phyloP scores from a whole-genome alignment of 30 jellyfish, hydroid and myxozoan species.

The Mastigias papua region DNA sequence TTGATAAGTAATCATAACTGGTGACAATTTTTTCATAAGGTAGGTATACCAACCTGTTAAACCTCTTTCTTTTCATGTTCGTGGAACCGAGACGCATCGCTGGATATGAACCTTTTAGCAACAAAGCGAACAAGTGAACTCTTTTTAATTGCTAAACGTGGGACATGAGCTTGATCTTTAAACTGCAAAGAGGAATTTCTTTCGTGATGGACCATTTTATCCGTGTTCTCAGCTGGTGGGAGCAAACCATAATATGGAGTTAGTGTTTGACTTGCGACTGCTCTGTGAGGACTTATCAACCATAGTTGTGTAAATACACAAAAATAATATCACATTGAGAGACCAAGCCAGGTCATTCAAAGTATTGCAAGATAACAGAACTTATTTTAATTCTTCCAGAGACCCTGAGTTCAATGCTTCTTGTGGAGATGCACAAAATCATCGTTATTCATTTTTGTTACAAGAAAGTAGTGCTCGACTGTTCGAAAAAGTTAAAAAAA shows the following conservation, averaged over 20 bases:
- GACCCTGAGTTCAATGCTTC: too few species aligned
- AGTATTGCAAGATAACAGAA: too few species aligned
- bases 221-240: conserved; percentile 62
- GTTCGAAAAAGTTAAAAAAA: too few species aligned
- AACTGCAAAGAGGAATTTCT: neutral
- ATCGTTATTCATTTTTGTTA: too few species aligned
- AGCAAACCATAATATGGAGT: conserved; percentile 31
- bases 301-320: conserved; percentile 36
- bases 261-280: conserved; percentile 31
- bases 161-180: too few species aligned
- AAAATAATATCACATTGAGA: neutral
- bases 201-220: neutral
- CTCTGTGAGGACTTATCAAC: conserved; percentile 10
- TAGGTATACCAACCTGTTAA: neutral
- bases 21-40: too few species aligned
- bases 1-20: too few species aligned
- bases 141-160: too few species aligned
- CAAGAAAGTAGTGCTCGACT: too few species aligned
- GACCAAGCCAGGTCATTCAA: neutral
- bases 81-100: neutral
- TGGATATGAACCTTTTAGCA: neutral
- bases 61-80: neutral
- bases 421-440: too few species aligned
- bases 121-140: neutral
- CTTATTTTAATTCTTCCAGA: too few species aligned